Evolutionary conservation across 2,113 vertebrate genomes (phyloP), one percentile per base, ranked within the genome.

Genomic region (Phrynosoma blainvillii): DNA sequence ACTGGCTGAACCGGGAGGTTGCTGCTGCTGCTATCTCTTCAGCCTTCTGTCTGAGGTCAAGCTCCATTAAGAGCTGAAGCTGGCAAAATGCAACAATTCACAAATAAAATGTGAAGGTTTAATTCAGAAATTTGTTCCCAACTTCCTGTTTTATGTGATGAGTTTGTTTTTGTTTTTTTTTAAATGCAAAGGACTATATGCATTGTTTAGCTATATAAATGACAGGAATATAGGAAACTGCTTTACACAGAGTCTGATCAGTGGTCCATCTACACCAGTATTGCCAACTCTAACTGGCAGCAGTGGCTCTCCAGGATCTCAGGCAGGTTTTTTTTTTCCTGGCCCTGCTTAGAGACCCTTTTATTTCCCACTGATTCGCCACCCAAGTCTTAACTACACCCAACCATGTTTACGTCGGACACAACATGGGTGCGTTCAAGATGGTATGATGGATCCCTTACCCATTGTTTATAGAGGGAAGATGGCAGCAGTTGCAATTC

Each of bases 391-490:
- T 62, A 62, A 62, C 14, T 2, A 62, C 14, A 16, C 59, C 3
- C 59, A 62, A 62, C 13, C 59, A 62, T 62, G 13, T 62, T 16
- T 62, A 4, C 1, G 59, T 62, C 13, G 14, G 18, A 62, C 59
- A 62, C 4, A 12, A 62, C 59, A 62, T 4, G 18, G 59, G 59
- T 71, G 27, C 10, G 10, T 71, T 12, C 68, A 27, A 71, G 68
- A 30, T 11, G 7, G 25, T 11, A 27, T 27, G 25, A 23, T 59
- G 30, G 65, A 0, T 84, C 70, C 59, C 97, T 98, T 96, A 99
- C 99, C 99, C 98, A 99, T 85, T 96, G 98, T 92, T 97, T 98
- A 88, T 98, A 99, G 81, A 97, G 97, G 75, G 88, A 79, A 95
- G 98, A 98, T 59, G 97, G 93, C 73, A 99, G 95, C 94, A 97